These are phyloP conservation scores for Trichechus manatus DNA, from an alignment of 2,113 vertebrate genomes.

Conservation along the genomic window DNA sequence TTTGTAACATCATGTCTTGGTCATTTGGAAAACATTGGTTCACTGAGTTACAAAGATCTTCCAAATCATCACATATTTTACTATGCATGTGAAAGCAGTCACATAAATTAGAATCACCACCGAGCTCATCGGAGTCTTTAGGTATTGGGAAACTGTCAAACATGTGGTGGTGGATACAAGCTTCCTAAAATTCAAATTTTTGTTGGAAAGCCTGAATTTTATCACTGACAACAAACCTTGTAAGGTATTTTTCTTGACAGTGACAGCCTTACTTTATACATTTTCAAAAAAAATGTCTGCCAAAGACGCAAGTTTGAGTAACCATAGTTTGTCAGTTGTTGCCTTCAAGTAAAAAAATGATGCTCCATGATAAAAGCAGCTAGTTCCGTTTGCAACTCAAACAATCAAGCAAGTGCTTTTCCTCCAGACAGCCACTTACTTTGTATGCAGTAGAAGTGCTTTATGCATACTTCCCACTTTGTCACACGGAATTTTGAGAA, in stretches of 20 bases:
- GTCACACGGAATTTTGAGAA: slow-evolving; percentile 23
- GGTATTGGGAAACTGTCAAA: neutral
- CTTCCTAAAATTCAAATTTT: slow-evolving; percentile 65
- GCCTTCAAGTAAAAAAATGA: neutral
- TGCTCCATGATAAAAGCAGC: slow-evolving; percentile 61
- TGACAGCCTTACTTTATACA: slow-evolving; percentile 45
- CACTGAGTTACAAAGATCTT: neutral
- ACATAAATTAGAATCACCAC: neutral
- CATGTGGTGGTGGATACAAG: neutral
- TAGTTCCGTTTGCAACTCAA: slow-evolving; percentile 42
- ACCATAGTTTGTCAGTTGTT: slow-evolving; percentile 47
- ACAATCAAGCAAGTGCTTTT: slow-evolving; percentile 56
- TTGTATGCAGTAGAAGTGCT: neutral
- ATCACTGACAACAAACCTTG: slow-evolving; percentile 62
- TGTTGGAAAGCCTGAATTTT: slow-evolving; percentile 66
- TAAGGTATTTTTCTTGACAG: slow-evolving; percentile 57
- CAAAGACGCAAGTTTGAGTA: slow-evolving; percentile 61
- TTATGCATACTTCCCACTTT: neutral
- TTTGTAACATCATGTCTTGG: neutral
- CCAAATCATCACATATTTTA: neutral
- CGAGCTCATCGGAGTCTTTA: neutral
- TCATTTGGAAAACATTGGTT: slow-evolving; percentile 47
- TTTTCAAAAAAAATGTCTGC: slow-evolving; percentile 56
- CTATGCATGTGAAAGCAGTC: neutral
- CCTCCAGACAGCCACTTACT: neutral